Conservation (phyloP, 2,113 vertebrate species). For the Aphelocoma coerulescens region DNA sequence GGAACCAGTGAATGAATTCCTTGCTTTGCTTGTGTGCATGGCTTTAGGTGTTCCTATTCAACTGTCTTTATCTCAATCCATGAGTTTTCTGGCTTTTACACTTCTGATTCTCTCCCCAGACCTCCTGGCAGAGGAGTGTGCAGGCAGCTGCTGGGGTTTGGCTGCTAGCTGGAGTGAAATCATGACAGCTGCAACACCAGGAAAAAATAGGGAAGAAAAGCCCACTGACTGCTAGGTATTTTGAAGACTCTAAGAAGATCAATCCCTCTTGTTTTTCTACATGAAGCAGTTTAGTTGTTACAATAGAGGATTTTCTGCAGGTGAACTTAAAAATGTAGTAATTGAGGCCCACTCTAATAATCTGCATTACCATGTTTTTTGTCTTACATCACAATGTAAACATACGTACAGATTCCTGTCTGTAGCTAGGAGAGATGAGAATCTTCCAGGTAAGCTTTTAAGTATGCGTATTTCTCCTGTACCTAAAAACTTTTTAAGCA, state of each 20-base stretch:
- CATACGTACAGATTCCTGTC: neutral
- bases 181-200: neutral
- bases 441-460: neutral
- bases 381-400: neutral
- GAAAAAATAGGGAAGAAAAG: neutral
- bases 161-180: neutral
- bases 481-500: neutral
- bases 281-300: neutral
- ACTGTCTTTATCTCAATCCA: neutral
- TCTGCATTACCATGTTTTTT: neutral
- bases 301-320: neutral
- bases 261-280: neutral
- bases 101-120: neutral
- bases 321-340: neutral
- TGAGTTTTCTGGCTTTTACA: neutral
- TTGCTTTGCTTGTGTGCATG: neutral
- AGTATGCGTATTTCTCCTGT: neutral
- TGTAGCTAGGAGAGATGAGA: neutral
- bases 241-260: neutral
- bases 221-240: neutral
- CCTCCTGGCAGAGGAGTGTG: neutral
- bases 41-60: neutral
- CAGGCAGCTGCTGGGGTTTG: neutral
- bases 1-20: neutral
- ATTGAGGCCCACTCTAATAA: neutral